Evolutionary conservation across 2,888 invertebrate species (phyloP).

Genomic region (Sesia apiformis): DNA sequence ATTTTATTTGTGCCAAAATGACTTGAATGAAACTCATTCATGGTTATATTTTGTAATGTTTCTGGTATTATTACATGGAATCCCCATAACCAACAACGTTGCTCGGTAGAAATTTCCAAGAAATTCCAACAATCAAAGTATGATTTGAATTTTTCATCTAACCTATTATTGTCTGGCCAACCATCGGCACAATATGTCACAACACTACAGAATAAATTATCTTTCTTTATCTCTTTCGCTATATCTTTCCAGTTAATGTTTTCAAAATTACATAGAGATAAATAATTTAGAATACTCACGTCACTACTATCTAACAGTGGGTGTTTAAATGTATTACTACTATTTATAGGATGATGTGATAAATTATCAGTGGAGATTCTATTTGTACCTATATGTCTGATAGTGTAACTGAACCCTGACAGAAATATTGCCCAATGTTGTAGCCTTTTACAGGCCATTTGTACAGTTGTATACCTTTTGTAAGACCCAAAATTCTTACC

Average conservation of each 20-base stretch:
- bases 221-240: slow-evolving; percentile 6
- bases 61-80: slow-evolving; percentile 4
- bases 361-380: slow-evolving; percentile 12
- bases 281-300: neutral
- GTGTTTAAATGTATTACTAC: neutral
- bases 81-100: slow-evolving; percentile 7
- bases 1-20: slow-evolving; percentile 8
- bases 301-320: neutral
- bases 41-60: too few relatives aligned
- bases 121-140: slow-evolving; percentile 3
- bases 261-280: neutral
- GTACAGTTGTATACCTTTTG: slow-evolving; percentile 21
- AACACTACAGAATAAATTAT: slow-evolving; percentile 1
- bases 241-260: slow-evolving; percentile 8
- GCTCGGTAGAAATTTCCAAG: slow-evolving; percentile 4
- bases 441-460: slow-evolving; percentile 23
- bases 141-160: slow-evolving; percentile 1
- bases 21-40: slow-evolving; percentile 4
- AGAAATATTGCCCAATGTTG: slow-evolving; percentile 19
- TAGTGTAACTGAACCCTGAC: slow-evolving; percentile 10
- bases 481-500: slow-evolving; percentile 22
- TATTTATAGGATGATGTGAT: slow-evolving; percentile 2
- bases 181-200: slow-evolving; percentile 2
- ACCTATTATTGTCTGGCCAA: slow-evolving; percentile 5
- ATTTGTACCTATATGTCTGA: slow-evolving; percentile 9